phyloP scores from a whole-genome alignment of 2,113 vertebrate genomes.

The Cyphomyrus plagiostoma region DNA sequence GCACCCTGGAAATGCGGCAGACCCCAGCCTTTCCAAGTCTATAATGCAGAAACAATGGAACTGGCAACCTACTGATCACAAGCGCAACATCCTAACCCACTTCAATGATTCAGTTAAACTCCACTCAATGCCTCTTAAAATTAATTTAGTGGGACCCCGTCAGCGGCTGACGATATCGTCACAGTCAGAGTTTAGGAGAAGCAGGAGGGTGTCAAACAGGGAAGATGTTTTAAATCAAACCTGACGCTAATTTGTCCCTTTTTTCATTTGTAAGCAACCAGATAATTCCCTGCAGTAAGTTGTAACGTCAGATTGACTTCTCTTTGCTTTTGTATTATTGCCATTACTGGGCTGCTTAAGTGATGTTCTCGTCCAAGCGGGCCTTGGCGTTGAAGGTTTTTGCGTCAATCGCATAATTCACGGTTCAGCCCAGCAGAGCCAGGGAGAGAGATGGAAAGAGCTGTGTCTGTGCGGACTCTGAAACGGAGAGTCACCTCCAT shows the following conservation, averaged over 20 bases:
- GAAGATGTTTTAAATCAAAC: neutral
- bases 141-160: neutral
- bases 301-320: neutral
- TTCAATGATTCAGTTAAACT: neutral
- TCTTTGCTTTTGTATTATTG: neutral
- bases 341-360: neutral
- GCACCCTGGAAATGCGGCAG: neutral
- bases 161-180: neutral
- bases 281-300: neutral
- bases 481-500: conserved; percentile 37
- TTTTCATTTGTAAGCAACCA: neutral
- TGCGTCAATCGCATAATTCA: no score
- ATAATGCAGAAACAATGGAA: neutral
- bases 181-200: neutral
- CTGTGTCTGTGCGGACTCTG: neutral
- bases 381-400: neutral
- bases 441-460: neutral
- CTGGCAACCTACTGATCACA: neutral
- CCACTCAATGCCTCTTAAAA: no score
- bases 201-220: neutral
- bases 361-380: neutral
- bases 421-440: neutral
- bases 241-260: neutral
- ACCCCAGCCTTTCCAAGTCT: no score
- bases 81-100: neutral